These are phyloP conservation scores for Gambelia wislizenii DNA, from an alignment of 2,797 vertebrate genomes.

Conservation along the genomic window DNA sequence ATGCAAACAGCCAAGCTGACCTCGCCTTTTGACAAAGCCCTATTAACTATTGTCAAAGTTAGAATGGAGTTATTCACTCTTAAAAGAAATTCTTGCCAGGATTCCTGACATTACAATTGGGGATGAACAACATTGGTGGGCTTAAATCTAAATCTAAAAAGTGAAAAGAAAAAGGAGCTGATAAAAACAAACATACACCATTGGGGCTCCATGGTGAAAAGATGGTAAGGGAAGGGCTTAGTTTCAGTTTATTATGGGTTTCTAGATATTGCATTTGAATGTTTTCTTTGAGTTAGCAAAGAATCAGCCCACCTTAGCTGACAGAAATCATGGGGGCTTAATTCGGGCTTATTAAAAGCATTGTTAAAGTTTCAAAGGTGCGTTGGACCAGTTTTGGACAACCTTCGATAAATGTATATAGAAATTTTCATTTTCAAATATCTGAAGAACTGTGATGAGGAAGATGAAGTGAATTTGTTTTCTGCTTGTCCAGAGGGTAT, in stretches of 20 bases:
- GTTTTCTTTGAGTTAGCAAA: background rate
- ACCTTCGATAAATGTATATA: too few species aligned
- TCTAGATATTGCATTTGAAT: background rate
- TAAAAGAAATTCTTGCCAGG: constrained; percentile 36
- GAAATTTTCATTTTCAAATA: too few species aligned
- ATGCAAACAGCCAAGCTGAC: constrained; percentile 53
- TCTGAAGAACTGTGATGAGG: too few species aligned
- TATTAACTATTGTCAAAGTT: constrained; percentile 56
- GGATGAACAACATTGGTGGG: constrained; percentile 3
- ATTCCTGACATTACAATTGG: background rate
- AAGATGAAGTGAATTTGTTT: too few species aligned
- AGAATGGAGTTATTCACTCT: constrained; percentile 44
- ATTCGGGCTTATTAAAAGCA: background rate
- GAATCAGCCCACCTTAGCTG: background rate
- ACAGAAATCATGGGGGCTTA: background rate
- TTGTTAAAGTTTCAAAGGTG: background rate
- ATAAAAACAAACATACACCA: constrained; percentile 13
- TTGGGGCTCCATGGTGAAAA: constrained; percentile 20
- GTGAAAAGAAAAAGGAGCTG: background rate
- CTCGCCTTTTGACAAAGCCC: constrained; percentile 46
- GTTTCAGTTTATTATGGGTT: constrained; percentile 19
- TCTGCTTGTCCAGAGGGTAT: too few species aligned
- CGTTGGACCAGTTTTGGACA: background rate
- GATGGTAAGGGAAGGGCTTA: background rate
- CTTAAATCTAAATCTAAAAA: constrained; percentile 33